These are phyloP conservation scores for Mylabris phalerata DNA, from an alignment of 1,140 invertebrate genomes.

Conservation along the genomic window DNA sequence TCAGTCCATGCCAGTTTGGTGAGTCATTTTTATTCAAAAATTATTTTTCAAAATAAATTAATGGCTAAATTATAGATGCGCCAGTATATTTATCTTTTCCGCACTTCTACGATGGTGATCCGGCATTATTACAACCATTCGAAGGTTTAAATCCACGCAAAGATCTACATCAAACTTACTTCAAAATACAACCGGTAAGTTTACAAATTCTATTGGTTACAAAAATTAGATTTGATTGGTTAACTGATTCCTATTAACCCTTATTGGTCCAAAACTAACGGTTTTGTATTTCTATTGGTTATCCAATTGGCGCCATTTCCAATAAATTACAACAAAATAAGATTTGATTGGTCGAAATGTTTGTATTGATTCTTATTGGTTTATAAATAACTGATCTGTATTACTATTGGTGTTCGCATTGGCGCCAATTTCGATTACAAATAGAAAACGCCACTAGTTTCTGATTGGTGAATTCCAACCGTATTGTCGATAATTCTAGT, in stretches of 20 bases:
- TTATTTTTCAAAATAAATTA: background rate
- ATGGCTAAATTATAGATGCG: conserved; percentile 55
- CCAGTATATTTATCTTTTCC: conserved; percentile 82
- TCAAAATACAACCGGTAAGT: conserved; percentile 82
- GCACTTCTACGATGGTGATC: conserved; percentile 80
- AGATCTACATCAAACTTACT: conserved; percentile 68
- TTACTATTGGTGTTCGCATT: too few relatives aligned
- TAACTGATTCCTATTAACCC: background rate
- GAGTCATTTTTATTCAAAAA: conserved; percentile 30
- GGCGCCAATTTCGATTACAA: too few relatives aligned
- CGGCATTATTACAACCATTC: conserved; percentile 59
- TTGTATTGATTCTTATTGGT: background rate
- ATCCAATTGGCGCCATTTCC: background rate
- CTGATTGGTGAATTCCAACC: too few relatives aligned
- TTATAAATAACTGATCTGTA: too few relatives aligned
- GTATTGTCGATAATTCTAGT: too few relatives aligned
- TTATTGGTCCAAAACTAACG: background rate
- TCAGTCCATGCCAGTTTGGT: conserved; percentile 82
- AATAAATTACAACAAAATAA: background rate
- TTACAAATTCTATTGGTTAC: too few relatives aligned
- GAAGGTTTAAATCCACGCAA: conserved; percentile 66
- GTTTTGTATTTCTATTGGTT: too few relatives aligned
- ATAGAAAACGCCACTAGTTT: too few relatives aligned
- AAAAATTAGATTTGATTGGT: background rate
- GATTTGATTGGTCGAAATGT: background rate